Base-by-base conservation (phyloP, 2,113 vertebrate species). In the Pandion haliaetus region DNA sequence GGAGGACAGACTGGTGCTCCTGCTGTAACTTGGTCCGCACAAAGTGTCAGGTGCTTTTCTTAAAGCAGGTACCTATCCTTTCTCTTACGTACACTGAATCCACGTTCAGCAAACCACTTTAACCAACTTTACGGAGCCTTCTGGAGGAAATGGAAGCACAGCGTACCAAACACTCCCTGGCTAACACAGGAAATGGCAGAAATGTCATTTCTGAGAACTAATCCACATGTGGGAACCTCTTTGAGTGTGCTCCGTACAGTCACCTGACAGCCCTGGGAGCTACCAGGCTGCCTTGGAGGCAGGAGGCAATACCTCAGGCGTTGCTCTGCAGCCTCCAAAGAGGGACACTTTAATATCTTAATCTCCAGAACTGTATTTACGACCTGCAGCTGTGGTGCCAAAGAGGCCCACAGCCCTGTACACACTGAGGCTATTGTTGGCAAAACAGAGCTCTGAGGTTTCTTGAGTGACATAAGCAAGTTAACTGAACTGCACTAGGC, bases 351-450 rank as follows among this genome's bases (percentile, higher is more conserved):
- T 50, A 87, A 87, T 85, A 92, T 78, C 91, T 78, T 80, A 69
- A 93, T 81, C 88, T 94, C 70, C 94, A 86, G 49, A 96, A 88
- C 63, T 66, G 84, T 82, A 78, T 70, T 91, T 96, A 85, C 3
- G 29, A 94, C 88, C 86, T 97, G 93, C 94, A 97, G 96, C 95
- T 97, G 95, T 36, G 62, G 86, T 92, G 88, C 86, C 94, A 93
- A 59, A 94, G 95, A 90, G 96, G 79, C 95, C 90, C 88, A 65
- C 3, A 25, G 74, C 65, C 72, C 70, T 12, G 1, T 8, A 61
- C 67, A 96, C 54, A 49, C 54, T 93, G 84, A 76, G 67, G 23
- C 96, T 94, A 90, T 96, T 95, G 96, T 82, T 91, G 79, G 86
- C 49, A 90, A 90, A 94, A 85, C 58, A 89, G 90, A 92, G 91